Evolutionary conservation across 1,140 invertebrate genomes (phyloP).

Genomic region (Eriosoma lanigerum): DNA sequence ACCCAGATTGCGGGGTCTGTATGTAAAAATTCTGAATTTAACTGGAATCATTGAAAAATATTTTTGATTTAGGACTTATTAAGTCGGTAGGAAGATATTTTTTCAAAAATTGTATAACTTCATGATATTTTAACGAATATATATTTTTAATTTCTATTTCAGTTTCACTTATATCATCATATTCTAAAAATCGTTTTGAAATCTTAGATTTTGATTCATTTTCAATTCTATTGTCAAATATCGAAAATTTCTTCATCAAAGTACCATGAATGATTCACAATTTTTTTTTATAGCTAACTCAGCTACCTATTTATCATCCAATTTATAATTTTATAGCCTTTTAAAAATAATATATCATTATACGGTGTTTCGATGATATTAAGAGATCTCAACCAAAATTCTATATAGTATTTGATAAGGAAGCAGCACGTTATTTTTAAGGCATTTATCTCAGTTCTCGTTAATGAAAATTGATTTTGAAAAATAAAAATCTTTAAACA

Average conservation of each 20-base stretch:
- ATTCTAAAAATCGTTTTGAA: not conserved
- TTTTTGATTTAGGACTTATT: not conserved
- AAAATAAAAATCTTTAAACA: no score
- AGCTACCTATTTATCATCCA: not conserved
- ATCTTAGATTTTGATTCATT: no score
- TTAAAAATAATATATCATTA: no score
- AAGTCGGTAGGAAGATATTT: not conserved
- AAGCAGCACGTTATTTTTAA: no score
- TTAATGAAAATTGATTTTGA: no score
- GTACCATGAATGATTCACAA: not conserved
- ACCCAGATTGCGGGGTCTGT: no score
- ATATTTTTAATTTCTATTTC: not conserved
- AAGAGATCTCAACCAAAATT: no score
- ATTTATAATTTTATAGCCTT: not conserved
- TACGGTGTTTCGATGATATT: no score
- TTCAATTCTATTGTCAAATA: no score
- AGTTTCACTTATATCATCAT: not conserved
- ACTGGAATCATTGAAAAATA: not conserved
- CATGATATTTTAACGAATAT: not conserved
- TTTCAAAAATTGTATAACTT: not conserved
- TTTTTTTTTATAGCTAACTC: not conserved
- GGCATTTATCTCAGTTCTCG: no score
- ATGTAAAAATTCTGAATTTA: not conserved
- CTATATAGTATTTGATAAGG: no score
- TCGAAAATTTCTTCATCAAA: no score